phyloP scores from a whole-genome alignment of 2,113 vertebrate genomes.

The Salminus brasiliensis region DNA sequence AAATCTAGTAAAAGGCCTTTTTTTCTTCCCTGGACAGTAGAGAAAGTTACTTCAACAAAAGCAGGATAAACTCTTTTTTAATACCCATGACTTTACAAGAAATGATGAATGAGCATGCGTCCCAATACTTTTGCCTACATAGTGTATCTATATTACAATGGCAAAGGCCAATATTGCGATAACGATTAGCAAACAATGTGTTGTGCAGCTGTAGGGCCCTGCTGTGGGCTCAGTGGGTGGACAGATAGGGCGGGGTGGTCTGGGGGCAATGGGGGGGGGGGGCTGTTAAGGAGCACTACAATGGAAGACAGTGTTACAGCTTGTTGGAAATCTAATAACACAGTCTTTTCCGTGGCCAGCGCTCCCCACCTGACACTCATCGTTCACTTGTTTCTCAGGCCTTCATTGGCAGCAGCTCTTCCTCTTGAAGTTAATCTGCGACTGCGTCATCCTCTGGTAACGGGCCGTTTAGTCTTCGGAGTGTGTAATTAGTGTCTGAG shows the following conservation, averaged over 20 bases:
- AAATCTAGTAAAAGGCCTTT: too few relatives aligned
- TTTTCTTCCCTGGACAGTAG: too few relatives aligned
- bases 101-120: too few relatives aligned
- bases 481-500: slow-evolving; percentile 55
- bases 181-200: background rate
- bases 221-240: slow-evolving; percentile 24
- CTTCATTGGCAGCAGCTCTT: slow-evolving; percentile 52
- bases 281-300: slow-evolving; percentile 63
- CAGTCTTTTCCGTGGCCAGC: slow-evolving; percentile 62
- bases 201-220: background rate
- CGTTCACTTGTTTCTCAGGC: slow-evolving; percentile 53
- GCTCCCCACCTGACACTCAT: slow-evolving; percentile 35
- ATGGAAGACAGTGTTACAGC: slow-evolving; percentile 76
- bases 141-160: too few relatives aligned
- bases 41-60: too few relatives aligned
- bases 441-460: slow-evolving; percentile 48
- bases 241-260: slow-evolving; percentile 56
- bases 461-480: slow-evolving; percentile 51
- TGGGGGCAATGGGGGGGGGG: too few relatives aligned
- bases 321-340: slow-evolving; percentile 79
- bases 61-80: too few relatives aligned
- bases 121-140: too few relatives aligned
- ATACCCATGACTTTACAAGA: too few relatives aligned
- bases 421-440: slow-evolving; percentile 53
- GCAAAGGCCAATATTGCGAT: background rate